These are phyloP conservation scores for Aphelenchoides fujianensis DNA, from an alignment of 1,140 invertebrate genomes.

Conservation along the genomic window DNA sequence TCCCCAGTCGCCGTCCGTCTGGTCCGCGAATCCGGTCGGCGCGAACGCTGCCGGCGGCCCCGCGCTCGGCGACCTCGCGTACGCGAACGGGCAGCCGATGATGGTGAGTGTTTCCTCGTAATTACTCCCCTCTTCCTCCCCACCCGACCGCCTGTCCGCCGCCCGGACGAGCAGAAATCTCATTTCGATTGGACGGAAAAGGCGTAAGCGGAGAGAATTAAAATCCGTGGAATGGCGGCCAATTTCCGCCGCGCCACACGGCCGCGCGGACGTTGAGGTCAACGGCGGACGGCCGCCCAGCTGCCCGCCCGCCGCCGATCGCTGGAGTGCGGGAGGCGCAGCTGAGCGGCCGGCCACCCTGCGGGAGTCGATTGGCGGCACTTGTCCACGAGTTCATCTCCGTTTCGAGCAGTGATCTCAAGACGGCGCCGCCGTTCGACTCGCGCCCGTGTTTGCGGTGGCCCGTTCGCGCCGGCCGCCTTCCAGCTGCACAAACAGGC, in stretches of 20 bases:
- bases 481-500: not conserved
- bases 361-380: constrained; percentile 1
- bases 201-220: too few relatives aligned
- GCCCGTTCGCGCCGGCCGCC: not conserved
- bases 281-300: not conserved
- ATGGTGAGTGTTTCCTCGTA: not conserved
- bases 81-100: constrained; percentile 3
- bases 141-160: too few relatives aligned
- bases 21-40: not conserved
- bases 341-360: not conserved
- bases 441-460: not conserved
- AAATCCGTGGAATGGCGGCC: not conserved
- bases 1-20: not conserved
- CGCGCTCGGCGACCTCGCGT: not conserved
- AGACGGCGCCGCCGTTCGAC: not conserved
- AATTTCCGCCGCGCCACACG: not conserved
- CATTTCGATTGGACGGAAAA: too few relatives aligned
- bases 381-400: not conserved
- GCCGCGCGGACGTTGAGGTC: not conserved
- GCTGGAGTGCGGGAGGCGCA: not conserved
- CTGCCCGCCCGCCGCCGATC: too few relatives aligned
- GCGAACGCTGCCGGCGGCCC: not conserved
- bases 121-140: too few relatives aligned
- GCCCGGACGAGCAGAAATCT: too few relatives aligned
- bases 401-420: too few relatives aligned